A percentile compares a stretch with the other conserved stretches of the same genome.
Evolutionary conservation across 2,888 invertebrate species (phyloP).

Genomic region (Drosophila pullipes): DNA sequence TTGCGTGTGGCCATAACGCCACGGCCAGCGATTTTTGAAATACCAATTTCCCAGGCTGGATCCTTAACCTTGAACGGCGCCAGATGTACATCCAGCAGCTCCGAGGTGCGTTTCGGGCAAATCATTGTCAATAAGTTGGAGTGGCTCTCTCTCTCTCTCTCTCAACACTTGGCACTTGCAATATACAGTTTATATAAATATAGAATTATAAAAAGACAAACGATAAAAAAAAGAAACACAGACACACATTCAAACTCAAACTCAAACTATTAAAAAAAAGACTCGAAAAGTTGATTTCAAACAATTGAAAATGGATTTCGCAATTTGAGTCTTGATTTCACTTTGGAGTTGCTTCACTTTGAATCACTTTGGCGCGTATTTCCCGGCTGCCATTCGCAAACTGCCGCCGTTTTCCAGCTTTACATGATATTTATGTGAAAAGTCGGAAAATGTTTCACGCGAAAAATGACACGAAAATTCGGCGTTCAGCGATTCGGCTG

Average conservation of each 20-base stretch:
- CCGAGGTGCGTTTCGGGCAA: slow-evolving; percentile 83
- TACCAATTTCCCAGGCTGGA: slow-evolving; percentile 87
- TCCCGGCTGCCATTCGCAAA: slow-evolving; percentile 81
- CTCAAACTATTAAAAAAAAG: background rate
- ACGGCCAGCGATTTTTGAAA: slow-evolving; percentile 89
- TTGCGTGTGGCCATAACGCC: slow-evolving; percentile 90
- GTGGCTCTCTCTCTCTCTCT: background rate
- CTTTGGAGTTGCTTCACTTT: background rate
- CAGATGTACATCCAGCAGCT: slow-evolving; percentile 81
- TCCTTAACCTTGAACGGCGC: slow-evolving; percentile 83
- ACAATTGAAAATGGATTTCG: background rate
- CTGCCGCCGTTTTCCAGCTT: slow-evolving; percentile 84
- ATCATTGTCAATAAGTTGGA: slow-evolving; percentile 67
- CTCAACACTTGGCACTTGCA: slow-evolving; percentile 7
- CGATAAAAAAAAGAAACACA: slow-evolving; percentile 21
- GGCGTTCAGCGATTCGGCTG: slow-evolving; percentile 42
- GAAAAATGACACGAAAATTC: slow-evolving; percentile 55
- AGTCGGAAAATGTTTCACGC: slow-evolving; percentile 60
- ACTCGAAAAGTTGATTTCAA: background rate
- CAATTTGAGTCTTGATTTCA: background rate
- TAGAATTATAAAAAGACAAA: slow-evolving; percentile 20
- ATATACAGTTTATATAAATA: background rate
- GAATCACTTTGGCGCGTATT: slow-evolving; percentile 58
- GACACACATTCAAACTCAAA: background rate
- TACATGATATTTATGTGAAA: slow-evolving; percentile 84